phyloP scores from a whole-genome alignment of 2,888 invertebrate genomes.

The Oxystoma pomonae region DNA sequence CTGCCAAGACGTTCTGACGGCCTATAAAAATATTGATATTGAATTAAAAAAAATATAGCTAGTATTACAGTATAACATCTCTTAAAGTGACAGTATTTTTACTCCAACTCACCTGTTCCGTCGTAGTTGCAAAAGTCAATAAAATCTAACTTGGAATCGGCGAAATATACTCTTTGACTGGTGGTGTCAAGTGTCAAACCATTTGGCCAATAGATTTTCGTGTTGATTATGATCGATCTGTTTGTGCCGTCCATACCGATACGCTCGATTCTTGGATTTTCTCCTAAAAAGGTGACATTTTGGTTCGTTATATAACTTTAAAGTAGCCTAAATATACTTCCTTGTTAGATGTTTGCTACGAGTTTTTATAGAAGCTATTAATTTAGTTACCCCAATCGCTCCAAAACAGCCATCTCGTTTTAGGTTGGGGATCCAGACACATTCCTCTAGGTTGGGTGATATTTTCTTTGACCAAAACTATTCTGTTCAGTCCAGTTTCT shows the following conservation, averaged over 20 bases:
- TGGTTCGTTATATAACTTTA: no score
- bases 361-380: no score
- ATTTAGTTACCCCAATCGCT: conserved; percentile 99
- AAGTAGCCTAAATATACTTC: no score
- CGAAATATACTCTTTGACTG: conserved; percentile 91
- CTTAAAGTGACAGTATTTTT: background rate
- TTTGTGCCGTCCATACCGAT: conserved; percentile 94
- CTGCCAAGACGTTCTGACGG: conserved; percentile 81
- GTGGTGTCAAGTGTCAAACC: conserved; percentile 95
- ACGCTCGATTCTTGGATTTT: conserved; percentile 92
- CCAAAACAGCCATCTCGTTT: conserved; percentile 91
- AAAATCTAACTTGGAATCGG: conserved; percentile 94
- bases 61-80: background rate
- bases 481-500: conserved; percentile 76
- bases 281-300: no score
- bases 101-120: conserved; percentile 60
- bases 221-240: conserved; percentile 79
- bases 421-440: conserved; percentile 90
- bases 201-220: conserved; percentile 98
- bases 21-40: background rate
- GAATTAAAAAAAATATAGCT: background rate
- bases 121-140: conserved; percentile 98
- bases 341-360: no score
- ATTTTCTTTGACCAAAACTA: conserved; percentile 86
- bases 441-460: conserved; percentile 95